phyloP scores from a whole-genome alignment of 1,140 invertebrate genomes.

The Panagrolaimus sp. region DNA sequence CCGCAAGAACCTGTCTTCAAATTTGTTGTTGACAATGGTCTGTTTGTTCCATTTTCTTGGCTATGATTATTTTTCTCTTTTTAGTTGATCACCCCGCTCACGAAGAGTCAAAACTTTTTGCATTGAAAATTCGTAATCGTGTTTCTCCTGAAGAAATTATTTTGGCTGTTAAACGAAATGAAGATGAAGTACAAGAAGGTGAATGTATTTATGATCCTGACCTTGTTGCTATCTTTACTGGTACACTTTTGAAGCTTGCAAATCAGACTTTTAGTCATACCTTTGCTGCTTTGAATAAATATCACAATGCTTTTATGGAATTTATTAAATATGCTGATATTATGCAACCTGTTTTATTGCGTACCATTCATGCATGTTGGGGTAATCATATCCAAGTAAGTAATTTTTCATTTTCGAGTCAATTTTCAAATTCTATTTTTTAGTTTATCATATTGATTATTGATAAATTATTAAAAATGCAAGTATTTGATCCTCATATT shows the following conservation, averaged over 20 bases:
- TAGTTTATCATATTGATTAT: constrained; percentile 74
- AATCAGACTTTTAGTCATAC: constrained; percentile 95
- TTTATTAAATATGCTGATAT: constrained; percentile 74
- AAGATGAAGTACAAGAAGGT: constrained; percentile 22
- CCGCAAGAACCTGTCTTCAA: constrained; percentile 66
- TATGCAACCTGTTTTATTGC: constrained; percentile 84
- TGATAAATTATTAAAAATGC: constrained; percentile 93
- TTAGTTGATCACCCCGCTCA: constrained; percentile 74
- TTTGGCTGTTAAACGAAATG: constrained; percentile 69
- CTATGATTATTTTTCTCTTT: constrained; percentile 14
- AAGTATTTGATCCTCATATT: constrained; percentile 88
- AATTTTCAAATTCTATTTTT: constrained; percentile 5
- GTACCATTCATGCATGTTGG: constrained; percentile 89
- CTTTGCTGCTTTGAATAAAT: constrained; percentile 90
- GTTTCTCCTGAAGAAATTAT: constrained; percentile 82
- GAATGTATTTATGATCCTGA: constrained; percentile 26
- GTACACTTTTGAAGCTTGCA: constrained; percentile 82
- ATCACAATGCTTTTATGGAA: constrained; percentile 35
- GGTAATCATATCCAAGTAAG: constrained; percentile 74
- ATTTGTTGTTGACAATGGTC: constrained; percentile 62
- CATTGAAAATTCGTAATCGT: constrained; percentile 76
- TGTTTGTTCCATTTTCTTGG: not conserved
- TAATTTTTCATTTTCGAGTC: constrained; percentile 14
- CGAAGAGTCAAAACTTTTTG: constrained; percentile 74
- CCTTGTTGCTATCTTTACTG: constrained; percentile 92